Evolutionary conservation across 2,113 vertebrate species (phyloP).

Genomic region (Bolborhynchus lineola): DNA sequence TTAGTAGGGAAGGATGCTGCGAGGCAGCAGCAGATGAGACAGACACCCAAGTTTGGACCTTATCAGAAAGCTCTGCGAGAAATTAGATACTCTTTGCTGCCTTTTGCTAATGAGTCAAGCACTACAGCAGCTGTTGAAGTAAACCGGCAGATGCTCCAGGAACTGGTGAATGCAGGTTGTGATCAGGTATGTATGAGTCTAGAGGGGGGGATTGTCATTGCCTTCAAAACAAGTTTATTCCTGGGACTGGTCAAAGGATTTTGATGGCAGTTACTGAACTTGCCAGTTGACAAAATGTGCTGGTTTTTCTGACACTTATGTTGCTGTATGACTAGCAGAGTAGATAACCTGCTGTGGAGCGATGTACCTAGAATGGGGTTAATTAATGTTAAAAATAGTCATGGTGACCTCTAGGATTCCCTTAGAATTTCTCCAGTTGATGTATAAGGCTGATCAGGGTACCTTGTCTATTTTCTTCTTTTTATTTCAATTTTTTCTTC

Average conservation of each 20-base stretch:
- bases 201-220: background rate
- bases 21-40: conserved; percentile 89
- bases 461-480: background rate
- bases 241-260: background rate
- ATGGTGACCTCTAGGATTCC: background rate
- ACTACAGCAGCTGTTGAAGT: conserved; percentile 82
- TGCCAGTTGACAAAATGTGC: background rate
- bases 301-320: accelerated
- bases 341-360: background rate
- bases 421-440: background rate
- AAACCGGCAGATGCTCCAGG: conserved; percentile 96
- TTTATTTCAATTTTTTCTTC: background rate
- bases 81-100: conserved; percentile 95
- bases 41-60: conserved; percentile 92
- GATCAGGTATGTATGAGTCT: conserved; percentile 84
- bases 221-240: background rate
- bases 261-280: background rate
- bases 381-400: background rate
- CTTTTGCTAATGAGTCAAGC: conserved; percentile 91
- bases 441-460: background rate
- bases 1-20: conserved; percentile 83
- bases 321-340: background rate
- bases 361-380: background rate
- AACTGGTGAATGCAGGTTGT: conserved; percentile 93
- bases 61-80: conserved; percentile 95